Conservation (phyloP, 1,140 invertebrate species). For the Choristoneura fumiferana region DNA sequence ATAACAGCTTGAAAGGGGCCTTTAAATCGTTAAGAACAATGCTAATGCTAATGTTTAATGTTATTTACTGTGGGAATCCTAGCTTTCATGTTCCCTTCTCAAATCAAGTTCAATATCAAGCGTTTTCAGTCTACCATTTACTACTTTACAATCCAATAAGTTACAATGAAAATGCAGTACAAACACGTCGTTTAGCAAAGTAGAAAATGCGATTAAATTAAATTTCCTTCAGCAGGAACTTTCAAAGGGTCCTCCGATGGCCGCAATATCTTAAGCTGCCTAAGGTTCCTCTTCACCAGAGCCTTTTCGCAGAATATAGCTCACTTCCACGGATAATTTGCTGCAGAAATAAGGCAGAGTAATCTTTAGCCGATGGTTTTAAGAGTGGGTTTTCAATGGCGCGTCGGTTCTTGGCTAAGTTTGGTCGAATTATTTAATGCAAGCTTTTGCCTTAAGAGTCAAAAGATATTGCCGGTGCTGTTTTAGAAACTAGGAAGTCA, state of each 20-base stretch:
- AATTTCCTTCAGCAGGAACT: constrained; percentile 65
- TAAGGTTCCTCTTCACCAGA: constrained; percentile 36
- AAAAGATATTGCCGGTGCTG: too few species aligned
- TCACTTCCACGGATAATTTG: constrained; percentile 14
- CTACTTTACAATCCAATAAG: too few species aligned
- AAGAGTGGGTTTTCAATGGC: background rate
- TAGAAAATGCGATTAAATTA: constrained; percentile 74
- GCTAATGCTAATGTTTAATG: too few species aligned
- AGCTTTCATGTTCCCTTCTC: too few species aligned
- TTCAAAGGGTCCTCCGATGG: constrained; percentile 65
- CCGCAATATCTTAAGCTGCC: constrained; percentile 64
- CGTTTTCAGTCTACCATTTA: too few species aligned
- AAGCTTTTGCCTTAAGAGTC: background rate
- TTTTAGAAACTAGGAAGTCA: too few species aligned
- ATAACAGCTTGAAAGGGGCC: too few species aligned
- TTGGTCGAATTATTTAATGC: constrained; percentile 14
- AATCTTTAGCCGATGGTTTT: background rate
- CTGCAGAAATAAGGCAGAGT: background rate
- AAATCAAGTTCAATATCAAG: too few species aligned
- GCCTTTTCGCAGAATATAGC: constrained; percentile 33
- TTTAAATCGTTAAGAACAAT: too few species aligned
- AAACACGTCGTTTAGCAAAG: constrained; percentile 58
- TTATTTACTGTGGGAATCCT: too few species aligned
- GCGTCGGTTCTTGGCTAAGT: background rate
- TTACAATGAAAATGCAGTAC: constrained; percentile 43